Conservation (phyloP, 2,113 vertebrate species). For the Erinaceus europaeus region DNA sequence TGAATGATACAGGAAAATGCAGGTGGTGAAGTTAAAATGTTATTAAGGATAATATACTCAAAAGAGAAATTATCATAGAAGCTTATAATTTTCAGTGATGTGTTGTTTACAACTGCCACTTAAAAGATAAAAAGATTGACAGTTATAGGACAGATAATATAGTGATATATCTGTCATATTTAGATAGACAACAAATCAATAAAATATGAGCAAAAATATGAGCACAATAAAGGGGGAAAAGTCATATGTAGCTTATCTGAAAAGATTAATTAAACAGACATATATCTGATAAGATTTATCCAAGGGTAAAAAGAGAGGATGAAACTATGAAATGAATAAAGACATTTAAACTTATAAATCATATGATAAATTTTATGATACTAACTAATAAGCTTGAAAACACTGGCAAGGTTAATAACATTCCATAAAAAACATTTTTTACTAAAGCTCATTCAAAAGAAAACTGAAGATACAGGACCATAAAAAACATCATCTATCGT, state of each 20-base stretch:
- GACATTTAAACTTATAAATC: background rate
- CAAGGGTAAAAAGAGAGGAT: background rate
- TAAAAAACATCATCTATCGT: background rate
- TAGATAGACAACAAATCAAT: background rate
- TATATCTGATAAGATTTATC: background rate
- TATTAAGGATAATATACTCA: background rate
- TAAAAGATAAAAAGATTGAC: background rate
- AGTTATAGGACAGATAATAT: background rate
- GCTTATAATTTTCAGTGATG: background rate
- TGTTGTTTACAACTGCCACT: background rate
- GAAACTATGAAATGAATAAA: background rate
- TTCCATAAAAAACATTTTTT: background rate
- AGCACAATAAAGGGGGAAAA: background rate
- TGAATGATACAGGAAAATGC: background rate
- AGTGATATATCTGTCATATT: background rate
- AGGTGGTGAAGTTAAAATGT: background rate
- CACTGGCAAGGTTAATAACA: background rate
- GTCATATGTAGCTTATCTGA: background rate
- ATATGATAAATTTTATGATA: background rate
- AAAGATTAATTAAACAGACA: background rate
- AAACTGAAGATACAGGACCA: background rate
- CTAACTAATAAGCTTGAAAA: background rate
- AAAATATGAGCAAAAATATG: background rate
- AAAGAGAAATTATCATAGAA: background rate
- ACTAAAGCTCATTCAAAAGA: background rate